Evolutionary conservation across 35 echinoderm and acorn worm genomes (phyloP).

Genomic region (Lytechinus variegatus): DNA sequence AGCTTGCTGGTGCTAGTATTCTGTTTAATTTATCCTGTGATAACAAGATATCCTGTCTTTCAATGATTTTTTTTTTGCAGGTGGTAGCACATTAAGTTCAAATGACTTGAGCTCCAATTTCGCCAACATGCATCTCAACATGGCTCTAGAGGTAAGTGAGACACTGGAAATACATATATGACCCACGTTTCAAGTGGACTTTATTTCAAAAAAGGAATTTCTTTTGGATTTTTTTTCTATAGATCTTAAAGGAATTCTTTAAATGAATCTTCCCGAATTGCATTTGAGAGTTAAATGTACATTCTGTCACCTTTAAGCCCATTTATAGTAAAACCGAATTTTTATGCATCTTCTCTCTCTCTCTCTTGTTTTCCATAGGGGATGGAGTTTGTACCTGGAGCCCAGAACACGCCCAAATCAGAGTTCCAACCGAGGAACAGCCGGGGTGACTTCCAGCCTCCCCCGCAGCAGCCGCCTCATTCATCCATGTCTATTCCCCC

Average conservation of each 20-base stretch:
- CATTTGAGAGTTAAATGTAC: too few species aligned
- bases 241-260: too few species aligned
- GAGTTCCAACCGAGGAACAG: constrained; percentile 55
- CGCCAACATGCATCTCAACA: constrained; percentile 33
- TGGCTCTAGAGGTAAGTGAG: constrained; percentile 17
- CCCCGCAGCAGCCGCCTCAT: neutral
- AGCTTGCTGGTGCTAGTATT: too few species aligned
- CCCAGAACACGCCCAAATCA: constrained; percentile 53
- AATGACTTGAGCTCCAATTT: constrained; percentile 47
- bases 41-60: too few species aligned
- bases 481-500: constrained; percentile 35
- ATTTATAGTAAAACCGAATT: neutral
- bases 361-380: constrained; percentile 22
- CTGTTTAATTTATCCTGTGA: too few species aligned
- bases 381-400: constrained; percentile 70
- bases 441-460: constrained; percentile 31
- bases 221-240: too few species aligned
- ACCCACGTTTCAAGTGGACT: neutral
- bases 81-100: neutral
- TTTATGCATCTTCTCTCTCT: neutral
- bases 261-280: too few species aligned
- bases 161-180: neutral
- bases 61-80: neutral
- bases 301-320: too few species aligned
- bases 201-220: too few species aligned